phyloP scores from a whole-genome alignment of 2,113 vertebrate species.

The Malurus elegans region DNA sequence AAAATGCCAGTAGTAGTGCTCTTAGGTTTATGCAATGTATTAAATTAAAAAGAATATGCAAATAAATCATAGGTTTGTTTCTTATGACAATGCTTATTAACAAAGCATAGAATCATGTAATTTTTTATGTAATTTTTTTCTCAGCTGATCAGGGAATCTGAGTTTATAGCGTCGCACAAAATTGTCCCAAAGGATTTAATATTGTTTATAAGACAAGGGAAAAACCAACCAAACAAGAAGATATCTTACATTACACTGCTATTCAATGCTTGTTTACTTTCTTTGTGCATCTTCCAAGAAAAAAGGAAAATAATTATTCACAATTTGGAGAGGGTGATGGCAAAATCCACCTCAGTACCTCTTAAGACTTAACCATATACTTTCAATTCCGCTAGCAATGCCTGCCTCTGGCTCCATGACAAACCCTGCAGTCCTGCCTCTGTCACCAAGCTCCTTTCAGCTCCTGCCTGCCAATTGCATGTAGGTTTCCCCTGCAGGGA shows the following conservation, averaged over 20 bases:
- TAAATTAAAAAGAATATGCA: neutral
- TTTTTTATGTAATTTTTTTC: accelerated
- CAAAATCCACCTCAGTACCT: neutral
- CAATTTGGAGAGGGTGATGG: neutral
- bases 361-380: neutral
- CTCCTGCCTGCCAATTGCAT: neutral
- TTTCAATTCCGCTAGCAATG: neutral
- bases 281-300: neutral
- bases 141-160: neutral
- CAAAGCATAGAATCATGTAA: neutral
- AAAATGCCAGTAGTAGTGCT: neutral
- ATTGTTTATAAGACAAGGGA: neutral
- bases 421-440: neutral
- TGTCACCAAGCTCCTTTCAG: neutral
- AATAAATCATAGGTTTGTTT: neutral
- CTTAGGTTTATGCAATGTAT: neutral
- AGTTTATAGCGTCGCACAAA: neutral
- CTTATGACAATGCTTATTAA: neutral
- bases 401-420: neutral
- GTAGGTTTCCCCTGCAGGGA: neutral
- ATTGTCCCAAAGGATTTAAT: neutral
- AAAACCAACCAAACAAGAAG: neutral
- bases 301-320: neutral
- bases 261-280: neutral
- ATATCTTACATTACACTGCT: neutral